phyloP scores from a whole-genome alignment of 35 echinoderm and acorn worm genomes.

The Ptychodera flava region DNA sequence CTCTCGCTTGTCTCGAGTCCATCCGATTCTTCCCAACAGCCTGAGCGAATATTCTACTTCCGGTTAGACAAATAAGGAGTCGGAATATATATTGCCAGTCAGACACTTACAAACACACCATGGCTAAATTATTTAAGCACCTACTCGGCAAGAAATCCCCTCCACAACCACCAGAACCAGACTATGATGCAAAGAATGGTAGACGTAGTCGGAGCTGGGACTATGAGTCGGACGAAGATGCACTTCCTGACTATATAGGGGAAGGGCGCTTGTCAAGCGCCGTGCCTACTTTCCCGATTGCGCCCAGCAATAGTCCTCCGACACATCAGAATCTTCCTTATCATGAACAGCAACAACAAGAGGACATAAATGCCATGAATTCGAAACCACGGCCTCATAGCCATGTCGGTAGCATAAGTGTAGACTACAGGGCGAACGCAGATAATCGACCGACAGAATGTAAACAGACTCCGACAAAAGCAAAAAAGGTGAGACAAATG shows the following conservation, averaged over 20 bases:
- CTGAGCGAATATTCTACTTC: background rate
- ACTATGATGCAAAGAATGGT: background rate
- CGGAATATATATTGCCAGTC: too few species aligned
- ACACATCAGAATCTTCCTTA: too few species aligned
- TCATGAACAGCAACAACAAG: background rate
- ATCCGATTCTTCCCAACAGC: background rate
- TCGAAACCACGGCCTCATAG: background rate
- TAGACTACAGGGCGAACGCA: background rate
- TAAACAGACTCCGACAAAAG: background rate
- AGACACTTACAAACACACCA: background rate
- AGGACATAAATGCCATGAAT: background rate
- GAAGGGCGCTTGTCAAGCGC: background rate
- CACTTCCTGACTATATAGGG: background rate
- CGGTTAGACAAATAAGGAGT: background rate
- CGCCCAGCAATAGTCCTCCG: background rate
- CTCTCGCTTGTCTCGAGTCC: too few species aligned
- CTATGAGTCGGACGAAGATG: background rate
- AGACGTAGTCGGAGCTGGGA: background rate
- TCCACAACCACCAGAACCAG: background rate
- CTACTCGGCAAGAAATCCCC: background rate
- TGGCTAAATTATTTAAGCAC: background rate
- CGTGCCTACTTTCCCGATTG: too few species aligned
- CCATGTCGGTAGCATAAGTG: background rate
- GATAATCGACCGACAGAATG: background rate
- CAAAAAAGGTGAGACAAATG: background rate